phyloP scores from a whole-genome alignment of 2,113 vertebrate genomes.

The Ailuropoda melanoleuca region DNA sequence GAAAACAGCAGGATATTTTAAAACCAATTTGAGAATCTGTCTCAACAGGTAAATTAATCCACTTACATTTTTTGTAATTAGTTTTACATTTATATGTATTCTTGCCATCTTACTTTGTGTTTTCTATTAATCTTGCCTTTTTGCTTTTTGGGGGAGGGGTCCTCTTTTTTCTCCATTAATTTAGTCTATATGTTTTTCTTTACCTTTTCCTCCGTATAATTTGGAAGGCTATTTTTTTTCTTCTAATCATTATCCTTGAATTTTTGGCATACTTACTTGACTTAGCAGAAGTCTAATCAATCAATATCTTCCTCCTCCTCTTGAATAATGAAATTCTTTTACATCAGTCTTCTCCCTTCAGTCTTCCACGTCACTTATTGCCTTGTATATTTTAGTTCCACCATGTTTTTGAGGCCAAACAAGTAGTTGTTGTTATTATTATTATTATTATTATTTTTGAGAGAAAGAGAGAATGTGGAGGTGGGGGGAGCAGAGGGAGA shows the following conservation, averaged over 20 bases:
- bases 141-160: not conserved
- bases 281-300: not conserved
- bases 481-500: not conserved
- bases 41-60: not conserved
- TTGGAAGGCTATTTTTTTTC: not conserved
- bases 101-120: not conserved
- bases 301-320: not conserved
- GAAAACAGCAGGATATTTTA: not conserved
- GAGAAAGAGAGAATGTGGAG: not conserved
- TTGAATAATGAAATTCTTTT: not conserved
- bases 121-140: conserved; percentile 1
- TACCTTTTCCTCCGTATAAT: not conserved
- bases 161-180: not conserved
- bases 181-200: conserved; percentile 3
- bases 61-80: not conserved
- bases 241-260: conserved; percentile 8
- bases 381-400: not conserved
- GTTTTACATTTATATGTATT: not conserved
- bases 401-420: not conserved
- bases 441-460: not conserved
- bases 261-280: not conserved
- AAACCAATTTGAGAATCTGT: not conserved
- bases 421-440: not conserved
- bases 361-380: not conserved
- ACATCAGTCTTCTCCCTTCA: not conserved